phyloP scores from a whole-genome alignment of 2,888 invertebrate genomes.

The Papilio protenor region DNA sequence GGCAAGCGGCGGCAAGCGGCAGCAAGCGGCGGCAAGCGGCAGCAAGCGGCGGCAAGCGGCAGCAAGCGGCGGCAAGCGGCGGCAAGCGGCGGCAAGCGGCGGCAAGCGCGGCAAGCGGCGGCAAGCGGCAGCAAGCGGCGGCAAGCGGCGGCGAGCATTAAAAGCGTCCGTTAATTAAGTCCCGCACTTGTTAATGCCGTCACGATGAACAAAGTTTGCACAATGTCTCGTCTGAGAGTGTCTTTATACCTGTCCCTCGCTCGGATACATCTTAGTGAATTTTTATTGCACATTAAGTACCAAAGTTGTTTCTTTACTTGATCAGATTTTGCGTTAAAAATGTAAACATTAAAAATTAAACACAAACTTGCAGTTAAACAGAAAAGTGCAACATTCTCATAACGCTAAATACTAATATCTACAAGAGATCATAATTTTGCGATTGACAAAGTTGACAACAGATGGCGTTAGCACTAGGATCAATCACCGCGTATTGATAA shows the following conservation, averaged over 20 bases:
- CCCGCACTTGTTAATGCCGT: not conserved
- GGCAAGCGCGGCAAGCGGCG: not conserved
- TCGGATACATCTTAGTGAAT: not conserved
- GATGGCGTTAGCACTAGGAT: no score
- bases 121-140: not conserved
- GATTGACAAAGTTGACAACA: no score
- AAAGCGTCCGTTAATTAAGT: slow-evolving; percentile 1
- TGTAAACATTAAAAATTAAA: not conserved
- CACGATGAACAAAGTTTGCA: slow-evolving; percentile 8
- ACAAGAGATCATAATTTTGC: no score
- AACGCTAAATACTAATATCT: no score
- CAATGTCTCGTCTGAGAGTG: slow-evolving; percentile 3
- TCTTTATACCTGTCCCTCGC: slow-evolving; percentile 4
- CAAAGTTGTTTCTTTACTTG: not conserved
- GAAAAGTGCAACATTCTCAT: not conserved
- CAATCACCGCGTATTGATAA: no score
- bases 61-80: not conserved
- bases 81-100: not conserved
- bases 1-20: not conserved
- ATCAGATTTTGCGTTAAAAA: not conserved
- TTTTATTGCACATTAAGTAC: not conserved
- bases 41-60: no score
- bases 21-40: not conserved
- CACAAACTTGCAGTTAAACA: not conserved
- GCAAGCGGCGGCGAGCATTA: not conserved